Evolutionary conservation across 2,113 vertebrate species (phyloP).

Genomic region (Mirza zaza): DNA sequence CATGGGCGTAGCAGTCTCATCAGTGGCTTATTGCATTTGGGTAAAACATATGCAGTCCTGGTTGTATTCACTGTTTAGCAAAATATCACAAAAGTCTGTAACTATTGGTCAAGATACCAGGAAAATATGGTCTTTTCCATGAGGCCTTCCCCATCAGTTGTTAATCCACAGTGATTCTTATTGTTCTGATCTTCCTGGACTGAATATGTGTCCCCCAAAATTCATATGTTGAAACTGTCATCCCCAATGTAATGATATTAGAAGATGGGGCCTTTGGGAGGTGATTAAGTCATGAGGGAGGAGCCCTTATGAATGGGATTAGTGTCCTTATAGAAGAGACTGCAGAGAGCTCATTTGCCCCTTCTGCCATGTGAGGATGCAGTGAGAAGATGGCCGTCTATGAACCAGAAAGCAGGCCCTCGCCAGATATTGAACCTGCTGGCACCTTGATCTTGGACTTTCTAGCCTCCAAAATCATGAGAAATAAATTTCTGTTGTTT

Average conservation of each 20-base stretch:
- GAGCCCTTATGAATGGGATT: not conserved
- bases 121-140: not conserved
- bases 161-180: not conserved
- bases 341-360: not conserved
- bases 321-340: not conserved
- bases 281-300: not conserved
- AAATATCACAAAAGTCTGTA: not conserved
- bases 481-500: no score
- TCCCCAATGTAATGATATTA: not conserved
- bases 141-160: not conserved
- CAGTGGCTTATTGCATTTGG: not conserved
- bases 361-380: not conserved
- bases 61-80: not conserved
- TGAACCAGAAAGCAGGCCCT: not conserved
- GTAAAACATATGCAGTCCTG: not conserved
- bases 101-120: not conserved
- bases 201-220: not conserved
- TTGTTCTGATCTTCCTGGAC: not conserved
- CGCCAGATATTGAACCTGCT: no score
- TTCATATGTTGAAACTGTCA: not conserved
- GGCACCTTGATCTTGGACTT: not conserved
- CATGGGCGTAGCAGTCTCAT: not conserved
- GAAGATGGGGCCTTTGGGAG: no score
- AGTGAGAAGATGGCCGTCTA: not conserved
- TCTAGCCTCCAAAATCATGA: not conserved